These are phyloP conservation scores for Scaptodrosophila latifasciaeformis DNA, from an alignment of 2,888 invertebrate genomes.

Conservation along the genomic window DNA sequence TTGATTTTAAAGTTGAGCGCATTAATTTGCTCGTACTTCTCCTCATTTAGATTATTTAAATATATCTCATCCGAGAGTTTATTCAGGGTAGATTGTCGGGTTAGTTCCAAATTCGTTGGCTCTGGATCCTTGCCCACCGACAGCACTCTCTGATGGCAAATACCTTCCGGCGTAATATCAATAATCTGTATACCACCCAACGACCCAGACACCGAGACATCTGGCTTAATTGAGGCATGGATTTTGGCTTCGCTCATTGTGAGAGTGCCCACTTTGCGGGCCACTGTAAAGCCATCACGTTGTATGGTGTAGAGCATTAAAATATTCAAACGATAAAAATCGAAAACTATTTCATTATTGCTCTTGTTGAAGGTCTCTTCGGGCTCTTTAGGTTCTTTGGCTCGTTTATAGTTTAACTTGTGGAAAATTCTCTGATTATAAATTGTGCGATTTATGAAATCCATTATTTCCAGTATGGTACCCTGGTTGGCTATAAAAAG, in stretches of 20 bases:
- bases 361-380: constrained; percentile 56
- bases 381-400: constrained; percentile 24
- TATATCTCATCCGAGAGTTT: constrained; percentile 74
- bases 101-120: constrained; percentile 75
- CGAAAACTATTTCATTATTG: constrained; percentile 90
- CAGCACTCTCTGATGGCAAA: constrained; percentile 88
- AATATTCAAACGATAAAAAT: constrained; percentile 93
- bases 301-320: constrained; percentile 87
- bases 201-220: constrained; percentile 86
- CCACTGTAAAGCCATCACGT: constrained; percentile 80
- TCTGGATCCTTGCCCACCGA: constrained; percentile 87
- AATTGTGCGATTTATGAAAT: constrained; percentile 87
- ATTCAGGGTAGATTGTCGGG: constrained; percentile 68
- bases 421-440: constrained; percentile 71
- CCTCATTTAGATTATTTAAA: constrained; percentile 61
- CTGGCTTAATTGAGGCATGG: constrained; percentile 81
- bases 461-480: constrained; percentile 93
- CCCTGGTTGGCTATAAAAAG: constrained; percentile 88
- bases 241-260: constrained; percentile 94
- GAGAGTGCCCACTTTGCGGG: constrained; percentile 94
- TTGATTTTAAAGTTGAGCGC: constrained; percentile 74
- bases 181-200: constrained; percentile 93
- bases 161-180: constrained; percentile 89
- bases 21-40: constrained; percentile 69
- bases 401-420: constrained; percentile 12